Evolutionary conservation across 1,140 invertebrate species (phyloP), one percentile per base, ranked within the genome.

Genomic region (Samia ricini): DNA sequence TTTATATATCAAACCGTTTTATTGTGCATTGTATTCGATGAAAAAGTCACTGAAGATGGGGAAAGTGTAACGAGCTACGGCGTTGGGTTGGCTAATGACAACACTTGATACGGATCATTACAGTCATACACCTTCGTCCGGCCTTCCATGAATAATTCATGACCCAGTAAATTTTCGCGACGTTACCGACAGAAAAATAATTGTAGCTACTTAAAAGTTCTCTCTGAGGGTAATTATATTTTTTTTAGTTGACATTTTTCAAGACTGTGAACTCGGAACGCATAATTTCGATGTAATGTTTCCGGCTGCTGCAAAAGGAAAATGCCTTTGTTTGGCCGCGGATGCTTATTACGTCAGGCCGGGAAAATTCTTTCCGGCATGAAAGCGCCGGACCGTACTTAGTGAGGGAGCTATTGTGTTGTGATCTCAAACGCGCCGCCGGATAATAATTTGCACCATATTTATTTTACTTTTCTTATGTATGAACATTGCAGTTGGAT

Each of bases 301-400:
- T 83, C 79, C 76, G 73, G 66, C 49, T 71, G 64, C 36, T 72
- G 56, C 56, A 58, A 85, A 75, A 76, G 76, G 72, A 70, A 76
- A 77, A 76, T 72, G 71, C 81, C 75, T 85, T 84, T 85, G 82
- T 86, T 79, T 79, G 79, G 64, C 64, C 72, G 69, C 74, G 78
- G 79, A 77, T 77, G 81, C 79, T 82, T 81, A 87, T 82, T 85
- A 83, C 77, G 71, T 68, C 68, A 77, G 72, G 73, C 77, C 71
- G 63, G 76, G 74, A 71, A 77, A 81, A 81, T 79, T 83, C 69
- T 74, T 74, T 78, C 69, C 70, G 67, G 72, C 56, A 70, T 75
- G 69, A 78, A 81, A 77, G 72, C 71, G 71, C 62, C 70, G 71
- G 81, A 80, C 77, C 79, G 76, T 74, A 84, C 77, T 84, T 83